phyloP scores from a whole-genome alignment of 1,140 invertebrate species.

The Prorops nasuta region DNA sequence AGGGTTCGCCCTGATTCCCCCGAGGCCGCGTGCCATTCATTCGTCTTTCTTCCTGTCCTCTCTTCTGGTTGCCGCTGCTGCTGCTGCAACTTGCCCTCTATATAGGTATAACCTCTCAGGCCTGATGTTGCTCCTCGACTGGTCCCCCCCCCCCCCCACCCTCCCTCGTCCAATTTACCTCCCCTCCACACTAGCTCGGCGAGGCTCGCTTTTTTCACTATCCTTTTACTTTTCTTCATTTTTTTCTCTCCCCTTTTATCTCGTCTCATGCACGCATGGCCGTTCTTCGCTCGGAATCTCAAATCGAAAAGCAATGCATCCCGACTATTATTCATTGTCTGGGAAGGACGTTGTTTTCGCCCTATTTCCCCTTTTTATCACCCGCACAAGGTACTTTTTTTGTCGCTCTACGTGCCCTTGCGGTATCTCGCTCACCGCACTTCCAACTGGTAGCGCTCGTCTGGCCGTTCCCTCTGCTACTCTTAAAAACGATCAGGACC shows the following conservation, averaged over 20 bases:
- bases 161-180: background rate
- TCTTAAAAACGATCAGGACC: too few relatives aligned
- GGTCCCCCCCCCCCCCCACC: background rate
- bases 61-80: conserved; percentile 8
- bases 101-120: too few relatives aligned
- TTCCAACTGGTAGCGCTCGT: too few relatives aligned
- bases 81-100: too few relatives aligned
- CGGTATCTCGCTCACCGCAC: background rate
- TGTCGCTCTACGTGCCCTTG: background rate
- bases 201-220: conserved; percentile 17
- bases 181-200: conserved; percentile 7
- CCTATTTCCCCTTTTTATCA: conserved; percentile 16
- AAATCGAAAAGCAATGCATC: conserved; percentile 25
- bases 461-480: too few relatives aligned
- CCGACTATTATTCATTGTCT: conserved; percentile 19
- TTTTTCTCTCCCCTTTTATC: background rate
- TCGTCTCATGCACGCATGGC: conserved; percentile 15
- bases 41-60: conserved; percentile 22
- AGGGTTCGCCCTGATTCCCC: conserved; percentile 36
- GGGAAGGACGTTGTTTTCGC: conserved; percentile 10
- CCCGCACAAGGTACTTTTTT: conserved; percentile 5
- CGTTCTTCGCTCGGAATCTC: conserved; percentile 22
- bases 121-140: too few relatives aligned
- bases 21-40: conserved; percentile 37
- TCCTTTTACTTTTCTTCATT: conserved; percentile 1